Evolutionary conservation across 2,888 invertebrate species (phyloP), one percentile per base, ranked within the genome.

Genomic region (Hirtodrosophila trivittata): DNA sequence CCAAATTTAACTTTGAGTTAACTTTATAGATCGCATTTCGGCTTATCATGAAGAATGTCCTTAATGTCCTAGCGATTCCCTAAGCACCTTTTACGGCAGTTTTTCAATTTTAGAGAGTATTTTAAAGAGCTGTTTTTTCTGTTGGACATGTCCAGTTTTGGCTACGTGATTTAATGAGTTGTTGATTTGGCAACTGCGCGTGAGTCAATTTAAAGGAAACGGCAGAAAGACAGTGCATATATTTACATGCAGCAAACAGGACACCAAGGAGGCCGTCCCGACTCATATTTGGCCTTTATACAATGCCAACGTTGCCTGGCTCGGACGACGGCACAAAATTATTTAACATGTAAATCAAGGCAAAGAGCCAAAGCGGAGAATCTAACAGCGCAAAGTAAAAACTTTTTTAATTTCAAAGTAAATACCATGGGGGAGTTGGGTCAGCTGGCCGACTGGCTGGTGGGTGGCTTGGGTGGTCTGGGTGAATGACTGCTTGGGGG

Each of bases 321-420:
- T 49, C 37, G 75, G 45, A 56, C 58, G 59, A 52, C 37, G 62
- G 56, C 60, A 46, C 63, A 69, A 83, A 71, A 82, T 83, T 81
- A 84, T 83, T 83, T 83, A 82, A 78, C 78, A 84, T 83, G 84
- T 84, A 83, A 84, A 83, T 84, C 84, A 84, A 69, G 66, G 70
- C 69, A 56, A 46, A 47, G 47, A 26, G 26, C 45, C 32, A 37
- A 46, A 56, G 65, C 60, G 47, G 56, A 67, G 57, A 67, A 55
- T 81, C 76, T 77, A 75, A 75, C 76, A 75, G 71, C 54, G 75
- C 59, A 46, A 41, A 59, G 75, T 38, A 58, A 66, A 75, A 83
- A 83, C 78, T 83, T 83, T 83, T 83, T 83, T 82, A 84, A 83
- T 83, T 83, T 83, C 81, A 83, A 82, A 84, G 84, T 68, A 83